Conservation (phyloP, 1,140 invertebrate species). For the Steinernema khuongi region DNA sequence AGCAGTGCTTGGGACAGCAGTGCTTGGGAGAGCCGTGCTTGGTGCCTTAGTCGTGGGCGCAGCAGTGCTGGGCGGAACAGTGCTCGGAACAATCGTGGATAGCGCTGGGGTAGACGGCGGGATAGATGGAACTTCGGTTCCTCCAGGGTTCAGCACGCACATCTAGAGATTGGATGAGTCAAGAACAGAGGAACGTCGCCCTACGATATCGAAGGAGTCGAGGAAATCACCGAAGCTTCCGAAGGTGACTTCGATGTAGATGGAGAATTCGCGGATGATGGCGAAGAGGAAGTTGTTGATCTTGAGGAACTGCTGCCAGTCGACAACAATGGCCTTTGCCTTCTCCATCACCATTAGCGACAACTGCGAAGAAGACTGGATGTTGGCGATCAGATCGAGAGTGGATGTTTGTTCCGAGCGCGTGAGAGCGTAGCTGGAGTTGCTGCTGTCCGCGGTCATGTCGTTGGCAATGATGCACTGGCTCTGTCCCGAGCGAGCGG, state of each 20-base stretch:
- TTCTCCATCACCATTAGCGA: not conserved
- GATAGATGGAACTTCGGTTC: not conserved
- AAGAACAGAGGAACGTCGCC: no score
- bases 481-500: not conserved
- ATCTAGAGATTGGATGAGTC: no score
- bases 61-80: not conserved
- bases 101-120: no score
- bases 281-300: not conserved
- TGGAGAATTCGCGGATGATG: not conserved
- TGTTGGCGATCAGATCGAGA: not conserved
- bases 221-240: not conserved
- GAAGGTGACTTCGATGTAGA: not conserved
- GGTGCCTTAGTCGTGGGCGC: not conserved
- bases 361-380: not conserved
- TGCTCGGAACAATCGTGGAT: no score
- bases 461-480: not conserved
- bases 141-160: not conserved
- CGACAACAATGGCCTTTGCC: not conserved
- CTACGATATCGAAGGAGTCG: not conserved
- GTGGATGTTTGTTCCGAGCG: not conserved
- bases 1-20: not conserved
- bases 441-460: conserved; percentile 7
- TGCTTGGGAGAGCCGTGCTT: not conserved
- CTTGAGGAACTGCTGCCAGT: not conserved
- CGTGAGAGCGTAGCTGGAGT: not conserved